These are phyloP conservation scores for Allobates femoralis DNA, from an alignment of 2,797 vertebrate genomes.

Conservation along the genomic window DNA sequence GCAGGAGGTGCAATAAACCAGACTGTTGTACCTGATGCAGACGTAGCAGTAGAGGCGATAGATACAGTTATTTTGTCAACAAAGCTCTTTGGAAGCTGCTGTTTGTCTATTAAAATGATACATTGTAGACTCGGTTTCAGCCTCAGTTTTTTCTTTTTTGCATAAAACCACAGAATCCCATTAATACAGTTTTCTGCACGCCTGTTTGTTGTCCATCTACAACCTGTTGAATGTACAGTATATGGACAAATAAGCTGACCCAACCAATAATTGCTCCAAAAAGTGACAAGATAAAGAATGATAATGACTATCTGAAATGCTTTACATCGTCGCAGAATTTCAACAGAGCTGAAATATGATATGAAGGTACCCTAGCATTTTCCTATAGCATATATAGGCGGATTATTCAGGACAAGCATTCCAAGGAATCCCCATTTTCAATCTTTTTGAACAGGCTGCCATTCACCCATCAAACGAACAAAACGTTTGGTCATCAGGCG, in stretches of 20 bases:
- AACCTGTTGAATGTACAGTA: not conserved
- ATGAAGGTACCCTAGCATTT: not conserved
- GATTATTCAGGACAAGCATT: too few species aligned
- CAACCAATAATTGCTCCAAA: not conserved
- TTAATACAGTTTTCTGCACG: not conserved
- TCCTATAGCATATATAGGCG: not conserved
- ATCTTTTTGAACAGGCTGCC: too few species aligned
- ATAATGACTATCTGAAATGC: not conserved
- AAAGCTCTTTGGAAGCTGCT: not conserved
- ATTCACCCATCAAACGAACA: too few species aligned
- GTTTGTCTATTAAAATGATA: not conserved
- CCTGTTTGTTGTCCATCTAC: not conserved
- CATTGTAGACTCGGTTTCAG: not conserved
- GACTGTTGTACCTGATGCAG: not conserved
- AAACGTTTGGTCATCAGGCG: too few species aligned
- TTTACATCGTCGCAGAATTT: not conserved
- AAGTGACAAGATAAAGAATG: not conserved
- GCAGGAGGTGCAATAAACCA: not conserved
- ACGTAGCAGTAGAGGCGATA: not conserved
- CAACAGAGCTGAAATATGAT: not conserved
- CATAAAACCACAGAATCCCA: not conserved
- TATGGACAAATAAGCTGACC: not conserved
- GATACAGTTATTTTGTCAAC: constrained; percentile 7
- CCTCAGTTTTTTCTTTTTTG: not conserved
- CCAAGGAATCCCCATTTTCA: too few species aligned